Conservation (phyloP, 1,140 invertebrate species). For the Tribolium madens region DNA sequence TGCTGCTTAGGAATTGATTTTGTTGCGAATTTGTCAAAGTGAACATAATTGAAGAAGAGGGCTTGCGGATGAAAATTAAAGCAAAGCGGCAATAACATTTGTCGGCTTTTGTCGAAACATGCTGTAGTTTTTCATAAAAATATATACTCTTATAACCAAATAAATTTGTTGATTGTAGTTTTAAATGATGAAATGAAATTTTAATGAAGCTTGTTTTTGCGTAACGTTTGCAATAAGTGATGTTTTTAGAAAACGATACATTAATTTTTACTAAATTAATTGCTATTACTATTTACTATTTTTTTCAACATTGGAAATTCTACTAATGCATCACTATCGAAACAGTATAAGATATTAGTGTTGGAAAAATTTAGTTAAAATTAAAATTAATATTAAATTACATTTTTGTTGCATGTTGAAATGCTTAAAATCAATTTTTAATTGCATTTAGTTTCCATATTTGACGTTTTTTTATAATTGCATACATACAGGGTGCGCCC, state of each 20-base stretch:
- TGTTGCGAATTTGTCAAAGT: neutral
- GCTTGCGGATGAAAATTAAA: neutral
- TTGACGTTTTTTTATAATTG: too few relatives aligned
- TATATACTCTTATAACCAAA: neutral
- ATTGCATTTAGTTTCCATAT: too few relatives aligned
- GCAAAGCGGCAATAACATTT: neutral
- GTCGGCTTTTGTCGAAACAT: neutral
- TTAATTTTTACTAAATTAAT: conserved; percentile 27
- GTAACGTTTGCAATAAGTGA: neutral
- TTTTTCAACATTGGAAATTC: too few relatives aligned
- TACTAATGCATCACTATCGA: too few relatives aligned
- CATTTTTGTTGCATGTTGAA: too few relatives aligned
- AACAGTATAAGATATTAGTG: too few relatives aligned
- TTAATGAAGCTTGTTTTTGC: neutral
- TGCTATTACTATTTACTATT: neutral
- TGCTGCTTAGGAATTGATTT: neutral
- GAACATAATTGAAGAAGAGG: neutral
- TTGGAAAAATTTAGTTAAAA: too few relatives aligned
- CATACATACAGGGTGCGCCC: too few relatives aligned
- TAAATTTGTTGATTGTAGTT: conserved; percentile 4
- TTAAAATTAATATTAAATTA: too few relatives aligned
- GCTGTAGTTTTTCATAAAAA: neutral
- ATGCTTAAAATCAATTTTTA: too few relatives aligned
- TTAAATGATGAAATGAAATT: conserved; percentile 7
- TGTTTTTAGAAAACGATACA: neutral